phyloP scores from a whole-genome alignment of 2,888 invertebrate genomes.

The Chloromyia formosa region DNA sequence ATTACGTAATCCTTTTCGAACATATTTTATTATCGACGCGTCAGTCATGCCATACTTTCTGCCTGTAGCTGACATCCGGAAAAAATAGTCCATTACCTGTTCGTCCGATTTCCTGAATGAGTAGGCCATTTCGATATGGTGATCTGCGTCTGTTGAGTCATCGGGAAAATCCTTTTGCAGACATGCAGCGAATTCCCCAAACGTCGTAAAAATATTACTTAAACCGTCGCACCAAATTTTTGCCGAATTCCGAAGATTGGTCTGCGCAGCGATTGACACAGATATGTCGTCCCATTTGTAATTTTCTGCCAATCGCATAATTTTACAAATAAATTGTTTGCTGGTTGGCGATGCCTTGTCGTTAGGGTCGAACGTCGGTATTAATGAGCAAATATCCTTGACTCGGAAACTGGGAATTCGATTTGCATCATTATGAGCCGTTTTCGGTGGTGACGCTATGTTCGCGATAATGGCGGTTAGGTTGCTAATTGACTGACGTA shows the following conservation, averaged over 20 bases:
- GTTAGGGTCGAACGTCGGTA: not conserved
- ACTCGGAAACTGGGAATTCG: not conserved
- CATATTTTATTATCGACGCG: slow-evolving; percentile 45
- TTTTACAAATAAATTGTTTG: not conserved
- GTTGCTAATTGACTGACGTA: no score
- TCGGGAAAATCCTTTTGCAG: slow-evolving; percentile 49
- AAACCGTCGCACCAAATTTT: slow-evolving; percentile 49
- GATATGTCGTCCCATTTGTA: slow-evolving; percentile 47
- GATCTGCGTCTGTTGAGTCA: slow-evolving; percentile 45
- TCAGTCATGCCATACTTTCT: slow-evolving; percentile 45
- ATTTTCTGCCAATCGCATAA: slow-evolving; percentile 42
- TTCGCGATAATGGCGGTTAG: no score
- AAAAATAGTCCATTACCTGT: slow-evolving; percentile 44
- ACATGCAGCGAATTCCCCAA: slow-evolving; percentile 37
- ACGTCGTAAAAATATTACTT: slow-evolving; percentile 41
- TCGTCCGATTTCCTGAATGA: slow-evolving; percentile 37
- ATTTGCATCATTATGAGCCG: no score
- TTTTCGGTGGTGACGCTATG: no score
- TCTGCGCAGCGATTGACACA: slow-evolving; percentile 44
- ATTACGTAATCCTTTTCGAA: slow-evolving; percentile 41
- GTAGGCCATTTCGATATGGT: slow-evolving; percentile 46
- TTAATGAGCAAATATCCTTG: not conserved
- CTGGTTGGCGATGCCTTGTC: not conserved
- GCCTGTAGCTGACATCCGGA: slow-evolving; percentile 46
- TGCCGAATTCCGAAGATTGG: slow-evolving; percentile 43